These are phyloP conservation scores for Leucoma salicis DNA, from an alignment of 2,888 invertebrate species.

Conservation along the genomic window DNA sequence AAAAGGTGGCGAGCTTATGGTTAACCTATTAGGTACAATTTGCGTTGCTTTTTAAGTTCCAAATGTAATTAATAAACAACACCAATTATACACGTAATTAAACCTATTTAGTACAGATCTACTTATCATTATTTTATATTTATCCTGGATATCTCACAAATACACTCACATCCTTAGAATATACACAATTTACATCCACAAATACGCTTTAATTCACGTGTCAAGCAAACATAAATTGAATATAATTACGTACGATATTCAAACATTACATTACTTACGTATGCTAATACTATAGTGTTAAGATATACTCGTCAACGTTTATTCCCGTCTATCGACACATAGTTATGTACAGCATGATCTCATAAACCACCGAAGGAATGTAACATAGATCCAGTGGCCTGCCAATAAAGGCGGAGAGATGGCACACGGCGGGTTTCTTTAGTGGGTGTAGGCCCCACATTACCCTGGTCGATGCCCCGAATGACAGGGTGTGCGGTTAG, in stretches of 20 bases:
- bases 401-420: too few relatives aligned
- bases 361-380: too few relatives aligned
- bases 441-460: too few relatives aligned
- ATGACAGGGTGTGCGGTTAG: too few relatives aligned
- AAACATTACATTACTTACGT: conserved; percentile 12
- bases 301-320: conserved; percentile 31
- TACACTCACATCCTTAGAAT: not conserved
- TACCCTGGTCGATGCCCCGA: too few relatives aligned
- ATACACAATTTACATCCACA: not conserved
- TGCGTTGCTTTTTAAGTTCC: too few relatives aligned
- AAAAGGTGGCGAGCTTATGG: too few relatives aligned
- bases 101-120: not conserved
- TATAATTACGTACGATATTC: conserved; percentile 2
- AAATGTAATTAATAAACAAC: too few relatives aligned
- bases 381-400: too few relatives aligned
- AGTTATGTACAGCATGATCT: conserved; percentile 8
- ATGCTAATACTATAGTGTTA: conserved; percentile 30
- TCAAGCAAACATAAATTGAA: conserved; percentile 9
- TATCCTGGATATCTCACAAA: too few relatives aligned
- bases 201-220: not conserved
- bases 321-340: conserved; percentile 39
- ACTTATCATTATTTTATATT: not conserved
- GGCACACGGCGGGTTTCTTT: too few relatives aligned
- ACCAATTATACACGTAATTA: not conserved
- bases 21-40: too few relatives aligned